A percentile compares a stretch with the other conserved stretches of the same genome.
phyloP scores from a whole-genome alignment of 2,113 vertebrate species.

The Vireo altiloquus region DNA sequence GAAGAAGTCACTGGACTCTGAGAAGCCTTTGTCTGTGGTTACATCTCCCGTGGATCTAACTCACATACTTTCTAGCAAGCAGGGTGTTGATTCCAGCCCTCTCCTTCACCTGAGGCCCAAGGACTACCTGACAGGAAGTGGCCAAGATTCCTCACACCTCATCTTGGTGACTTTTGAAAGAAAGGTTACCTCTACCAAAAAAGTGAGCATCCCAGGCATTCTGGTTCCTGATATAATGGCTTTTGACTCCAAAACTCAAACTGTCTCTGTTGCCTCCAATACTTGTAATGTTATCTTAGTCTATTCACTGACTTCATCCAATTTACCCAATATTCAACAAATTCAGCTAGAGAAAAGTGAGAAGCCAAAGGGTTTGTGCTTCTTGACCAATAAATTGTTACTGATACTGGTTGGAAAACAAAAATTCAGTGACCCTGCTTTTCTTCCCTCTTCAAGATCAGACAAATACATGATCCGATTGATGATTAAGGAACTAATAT shows the following conservation, averaged over 20 bases:
- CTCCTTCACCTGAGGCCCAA: slow-evolving; percentile 81
- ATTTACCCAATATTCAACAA: slow-evolving; percentile 86
- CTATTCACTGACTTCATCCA: slow-evolving; percentile 82
- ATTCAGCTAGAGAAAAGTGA: slow-evolving; percentile 87
- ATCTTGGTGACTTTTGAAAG: slow-evolving; percentile 88
- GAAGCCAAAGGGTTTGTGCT: slow-evolving; percentile 91
- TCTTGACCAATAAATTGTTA: slow-evolving; percentile 84
- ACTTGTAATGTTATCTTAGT: slow-evolving; percentile 85
- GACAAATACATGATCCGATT: slow-evolving; percentile 86
- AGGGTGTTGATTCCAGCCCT: slow-evolving; percentile 77
- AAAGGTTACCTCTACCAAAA: slow-evolving; percentile 84
- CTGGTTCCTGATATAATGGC: slow-evolving; percentile 92
- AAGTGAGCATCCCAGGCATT: slow-evolving; percentile 90
- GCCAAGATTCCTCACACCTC: slow-evolving; percentile 91
- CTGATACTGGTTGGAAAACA: slow-evolving; percentile 88
- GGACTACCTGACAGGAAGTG: slow-evolving; percentile 83
- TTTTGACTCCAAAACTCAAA: slow-evolving; percentile 80
- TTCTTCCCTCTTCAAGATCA: slow-evolving; percentile 89
- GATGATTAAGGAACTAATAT: slow-evolving; percentile 76
- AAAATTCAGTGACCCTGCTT: slow-evolving; percentile 82
- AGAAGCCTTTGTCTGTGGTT: slow-evolving; percentile 53
- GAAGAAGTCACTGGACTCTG: slow-evolving; percentile 69
- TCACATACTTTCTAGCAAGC: slow-evolving; percentile 77
- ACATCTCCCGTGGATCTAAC: slow-evolving; percentile 83
- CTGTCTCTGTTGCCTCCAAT: slow-evolving; percentile 89